Conservation (phyloP, 2,888 invertebrate species). For the Dromius quadrimaculatus region DNA sequence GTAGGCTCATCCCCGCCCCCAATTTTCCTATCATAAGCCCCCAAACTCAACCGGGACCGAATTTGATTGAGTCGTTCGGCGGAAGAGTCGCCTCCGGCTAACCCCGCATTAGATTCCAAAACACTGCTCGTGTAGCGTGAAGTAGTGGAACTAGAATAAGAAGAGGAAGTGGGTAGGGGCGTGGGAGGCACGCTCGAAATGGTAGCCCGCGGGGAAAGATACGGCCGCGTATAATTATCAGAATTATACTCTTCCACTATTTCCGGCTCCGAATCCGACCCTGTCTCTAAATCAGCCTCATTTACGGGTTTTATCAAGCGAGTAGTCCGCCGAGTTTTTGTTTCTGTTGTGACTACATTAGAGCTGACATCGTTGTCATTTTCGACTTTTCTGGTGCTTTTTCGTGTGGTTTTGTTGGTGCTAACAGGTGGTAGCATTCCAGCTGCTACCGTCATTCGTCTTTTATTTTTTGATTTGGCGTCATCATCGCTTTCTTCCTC, state of each 20-base stretch:
- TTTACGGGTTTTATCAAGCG: constrained; percentile 65
- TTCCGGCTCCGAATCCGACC: constrained; percentile 78
- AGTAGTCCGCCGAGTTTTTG: constrained; percentile 67
- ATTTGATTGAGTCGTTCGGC: constrained; percentile 72
- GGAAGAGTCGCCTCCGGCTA: constrained; percentile 60
- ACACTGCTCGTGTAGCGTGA: neutral
- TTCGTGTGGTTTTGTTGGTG: constrained; percentile 65
- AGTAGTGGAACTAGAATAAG: constrained; percentile 21
- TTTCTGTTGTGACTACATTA: constrained; percentile 25
- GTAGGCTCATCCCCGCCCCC: constrained; percentile 56
- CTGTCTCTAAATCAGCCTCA: constrained; percentile 76
- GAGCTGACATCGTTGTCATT: neutral
- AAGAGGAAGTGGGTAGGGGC: constrained; percentile 63
- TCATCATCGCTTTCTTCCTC: constrained; percentile 76
- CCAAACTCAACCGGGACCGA: constrained; percentile 71
- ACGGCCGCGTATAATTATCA: neutral
- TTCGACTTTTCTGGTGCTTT: constrained; percentile 63
- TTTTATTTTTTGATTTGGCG: constrained; percentile 65
- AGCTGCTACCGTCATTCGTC: constrained; percentile 65
- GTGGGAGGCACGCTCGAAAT: constrained; percentile 59
- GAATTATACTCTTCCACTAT: constrained; percentile 61
- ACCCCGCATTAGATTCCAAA: neutral
- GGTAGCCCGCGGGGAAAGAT: neutral
- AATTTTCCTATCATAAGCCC: constrained; percentile 55
- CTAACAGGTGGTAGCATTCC: constrained; percentile 69